Evolutionary conservation across 2,888 invertebrate species (phyloP).

Genomic region (Brachyptera putata): DNA sequence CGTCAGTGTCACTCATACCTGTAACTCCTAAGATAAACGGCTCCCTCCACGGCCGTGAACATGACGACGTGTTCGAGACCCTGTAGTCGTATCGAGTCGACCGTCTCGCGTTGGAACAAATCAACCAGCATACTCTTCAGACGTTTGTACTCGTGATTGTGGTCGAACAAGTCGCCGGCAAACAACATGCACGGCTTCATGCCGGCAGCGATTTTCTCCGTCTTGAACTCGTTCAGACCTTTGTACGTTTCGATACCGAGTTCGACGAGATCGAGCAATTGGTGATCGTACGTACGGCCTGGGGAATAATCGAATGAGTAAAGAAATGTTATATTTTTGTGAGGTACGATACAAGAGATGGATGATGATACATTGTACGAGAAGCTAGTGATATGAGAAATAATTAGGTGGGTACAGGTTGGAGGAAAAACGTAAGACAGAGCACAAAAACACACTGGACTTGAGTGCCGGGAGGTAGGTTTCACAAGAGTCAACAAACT

Average conservation of each 20-base stretch:
- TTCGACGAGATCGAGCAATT: constrained; percentile 94
- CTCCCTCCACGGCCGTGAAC: constrained; percentile 79
- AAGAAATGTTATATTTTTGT: too few relatives aligned
- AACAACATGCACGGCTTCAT: constrained; percentile 90
- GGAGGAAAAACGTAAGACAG: too few relatives aligned
- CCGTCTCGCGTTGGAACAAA: constrained; percentile 83
- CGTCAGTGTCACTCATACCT: constrained; percentile 48
- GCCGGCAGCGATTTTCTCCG: constrained; percentile 71
- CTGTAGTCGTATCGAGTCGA: constrained; percentile 77
- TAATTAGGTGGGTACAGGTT: too few relatives aligned
- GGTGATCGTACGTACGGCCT: constrained; percentile 81
- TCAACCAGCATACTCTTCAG: constrained; percentile 87
- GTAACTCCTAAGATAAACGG: constrained; percentile 70
- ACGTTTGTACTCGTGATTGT: constrained; percentile 71
- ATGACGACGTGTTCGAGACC: constrained; percentile 91
- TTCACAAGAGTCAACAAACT: too few relatives aligned
- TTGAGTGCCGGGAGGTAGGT: too few relatives aligned
- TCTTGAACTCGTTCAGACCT: constrained; percentile 72
- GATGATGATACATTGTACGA: too few relatives aligned
- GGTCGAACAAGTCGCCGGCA: constrained; percentile 87
- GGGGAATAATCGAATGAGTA: too few relatives aligned
- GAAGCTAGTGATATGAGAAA: too few relatives aligned
- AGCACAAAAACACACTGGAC: too few relatives aligned
- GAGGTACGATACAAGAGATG: too few relatives aligned
- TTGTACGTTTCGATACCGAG: constrained; percentile 82